A percentile compares a stretch with the other conserved stretches of the same genome.
These are phyloP conservation scores for Thunnus maccoyii DNA, from an alignment of 2,113 vertebrate genomes.

Conservation along the genomic window DNA sequence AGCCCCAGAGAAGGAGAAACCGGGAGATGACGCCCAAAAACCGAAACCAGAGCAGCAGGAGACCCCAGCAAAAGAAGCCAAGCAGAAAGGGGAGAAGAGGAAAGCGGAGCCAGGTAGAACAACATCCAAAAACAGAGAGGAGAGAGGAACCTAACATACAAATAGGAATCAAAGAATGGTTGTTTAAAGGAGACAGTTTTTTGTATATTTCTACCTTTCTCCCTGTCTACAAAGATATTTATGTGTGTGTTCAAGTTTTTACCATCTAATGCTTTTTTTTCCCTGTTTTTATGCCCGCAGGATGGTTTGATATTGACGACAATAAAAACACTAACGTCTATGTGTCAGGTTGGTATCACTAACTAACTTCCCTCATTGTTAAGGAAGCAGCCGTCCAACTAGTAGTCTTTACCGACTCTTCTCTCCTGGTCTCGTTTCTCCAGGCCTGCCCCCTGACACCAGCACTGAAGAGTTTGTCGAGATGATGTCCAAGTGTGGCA, in stretches of 20 bases:
- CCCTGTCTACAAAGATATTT: not conserved
- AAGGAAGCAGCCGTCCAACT: not conserved
- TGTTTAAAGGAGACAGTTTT: no score
- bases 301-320: conserved; percentile 96
- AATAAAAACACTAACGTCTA: conserved; percentile 97
- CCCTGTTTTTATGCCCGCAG: conserved; percentile 75
- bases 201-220: not conserved
- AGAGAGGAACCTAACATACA: not conserved
- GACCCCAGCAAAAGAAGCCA: conserved; percentile 79
- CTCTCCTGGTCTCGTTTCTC: not conserved
- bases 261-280: not conserved
- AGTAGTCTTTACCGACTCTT: not conserved
- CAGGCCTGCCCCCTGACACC: conserved; percentile 96
- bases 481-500: conserved; percentile 96
- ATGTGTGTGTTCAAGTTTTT: not conserved
- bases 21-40: conserved; percentile 46
- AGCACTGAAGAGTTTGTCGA: conserved; percentile 93
- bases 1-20: conserved; percentile 48
- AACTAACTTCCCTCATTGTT: not conserved
- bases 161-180: not conserved
- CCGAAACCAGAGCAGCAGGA: conserved; percentile 54
- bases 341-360: conserved; percentile 89
- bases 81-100: conserved; percentile 92
- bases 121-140: not conserved
- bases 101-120: conserved; percentile 89